Base-by-base conservation (phyloP, 1,140 invertebrate species). In the Lysiphlebus fabarum region DNA sequence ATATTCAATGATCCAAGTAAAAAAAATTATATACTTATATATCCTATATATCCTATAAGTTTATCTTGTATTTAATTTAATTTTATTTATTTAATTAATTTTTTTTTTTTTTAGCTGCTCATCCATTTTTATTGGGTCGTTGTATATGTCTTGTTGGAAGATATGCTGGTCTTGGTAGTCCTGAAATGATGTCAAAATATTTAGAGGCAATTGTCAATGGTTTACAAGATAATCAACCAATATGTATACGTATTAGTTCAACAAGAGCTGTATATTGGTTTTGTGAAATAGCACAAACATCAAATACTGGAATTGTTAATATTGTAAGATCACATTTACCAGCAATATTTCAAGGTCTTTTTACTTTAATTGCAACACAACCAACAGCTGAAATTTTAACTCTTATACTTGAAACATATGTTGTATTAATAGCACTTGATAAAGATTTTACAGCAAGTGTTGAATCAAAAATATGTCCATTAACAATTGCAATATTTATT, bases 401-500 rank as follows among this genome's bases (percentile, higher is more conserved):
- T 2, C 66, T 90, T 1, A 82, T 86, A 8, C 78, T 92, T 72
- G 87, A 91, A 68, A 83, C 87, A 0, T 75, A 91, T 36, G 81
- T 82, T 17, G 77, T 84, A 43, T 79, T 91, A 56, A 71, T 90
- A n/a, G 76, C 83, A 62, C 76, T 91, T 51, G 88, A 92, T 75
- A 77, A 83, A 47, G 76, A 81, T 37, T 89, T 90, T 67, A 89
- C 89, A 5, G 85, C 83, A 33, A 81, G 82, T 10, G 75, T 84
- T 14, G 87, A 90, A 67, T 77, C 70, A 12, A 89, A 88, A 76
- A 80, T 91, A 6, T 85, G 84, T 47, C 86, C 89, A 2, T 67
- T 91, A 40, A 83, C 86, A 6, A 87, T 91, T 61, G 87, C 87
- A 12, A 82, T 87, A 1, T 90, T 91, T 69, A 75, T 91, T 0